Base-by-base conservation (phyloP, 2,113 vertebrate genomes). In the Pteruthius melanotis region DNA sequence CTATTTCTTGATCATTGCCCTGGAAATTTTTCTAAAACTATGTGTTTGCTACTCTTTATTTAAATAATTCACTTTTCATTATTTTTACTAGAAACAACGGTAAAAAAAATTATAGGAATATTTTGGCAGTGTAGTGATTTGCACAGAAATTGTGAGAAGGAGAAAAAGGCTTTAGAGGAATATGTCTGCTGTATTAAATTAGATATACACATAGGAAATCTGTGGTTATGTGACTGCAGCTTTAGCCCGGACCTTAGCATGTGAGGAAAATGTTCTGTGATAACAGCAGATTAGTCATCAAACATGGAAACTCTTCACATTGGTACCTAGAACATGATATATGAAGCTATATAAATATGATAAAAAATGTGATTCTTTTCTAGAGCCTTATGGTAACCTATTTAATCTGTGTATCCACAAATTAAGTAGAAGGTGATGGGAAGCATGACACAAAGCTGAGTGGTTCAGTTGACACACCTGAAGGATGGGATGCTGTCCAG, bases 1-100 rank as follows among this genome's bases (percentile, higher is more conserved):
- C 45, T 65, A 37, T 57, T 69, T 93, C 86, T 83, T 84, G 47
- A 49, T 92, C 71, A 77, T 24, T 92, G 90, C 83, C 75, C 66
- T 89, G 70, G 75, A 94, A 83, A n/a, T 69, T 79, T 92, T 92
- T 85, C 40, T 57, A 37, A 68, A 70, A 82, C 11, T 40, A 9
- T 57, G 27, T 71, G 35, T 88, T 95, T 90, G 11, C 40, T 80
- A 50, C 12, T 91, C 17, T 9, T 65, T 88, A n/a, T 78, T 76
- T 85, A 88, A 88, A 92, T 83, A 76, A 85, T 87, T 91, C 20
- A 60, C 18, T 61, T 93, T 44, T 50, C 8, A 6, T 65, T 71
- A 52, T 27, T 57, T 94, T 79, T 90, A 14, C 40, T 80, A 83
- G 63, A 77, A 92, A 85, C 22, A 56, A 80, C 49, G 11, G 28